Conservation (phyloP, 2,797 vertebrate species). For the Pangasius macronema region DNA sequence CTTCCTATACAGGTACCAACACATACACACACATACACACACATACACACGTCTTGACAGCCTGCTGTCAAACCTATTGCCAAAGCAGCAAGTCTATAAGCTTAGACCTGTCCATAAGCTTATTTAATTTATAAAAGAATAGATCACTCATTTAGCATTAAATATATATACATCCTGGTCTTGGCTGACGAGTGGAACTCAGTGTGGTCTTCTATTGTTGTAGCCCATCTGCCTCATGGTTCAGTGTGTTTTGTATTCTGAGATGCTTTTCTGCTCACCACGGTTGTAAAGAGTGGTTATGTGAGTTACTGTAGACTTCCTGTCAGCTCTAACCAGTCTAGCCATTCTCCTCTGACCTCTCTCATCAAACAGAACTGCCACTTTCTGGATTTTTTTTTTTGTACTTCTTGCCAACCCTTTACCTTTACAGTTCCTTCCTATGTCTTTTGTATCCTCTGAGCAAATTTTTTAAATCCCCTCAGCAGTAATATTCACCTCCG, state of each 20-base stretch:
- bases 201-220: background rate
- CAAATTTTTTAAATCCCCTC: background rate
- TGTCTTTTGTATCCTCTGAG: background rate
- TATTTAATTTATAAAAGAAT: background rate
- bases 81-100: background rate
- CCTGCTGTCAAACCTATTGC: background rate
- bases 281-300: background rate
- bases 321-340: background rate
- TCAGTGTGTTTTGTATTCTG: background rate
- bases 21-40: constrained; percentile 30
- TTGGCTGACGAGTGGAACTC: background rate
- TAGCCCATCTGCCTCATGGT: background rate
- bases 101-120: background rate
- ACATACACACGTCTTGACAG: background rate
- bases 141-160: background rate
- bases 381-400: background rate
- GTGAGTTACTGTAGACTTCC: background rate
- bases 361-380: background rate
- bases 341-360: background rate
- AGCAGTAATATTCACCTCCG: background rate
- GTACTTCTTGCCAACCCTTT: too few relatives aligned
- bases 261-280: background rate
- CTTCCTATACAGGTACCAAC: constrained; percentile 82
- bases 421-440: background rate
- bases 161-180: background rate